Base-by-base conservation (phyloP, 1,140 invertebrate species). In the Phymastichus coffea region DNA sequence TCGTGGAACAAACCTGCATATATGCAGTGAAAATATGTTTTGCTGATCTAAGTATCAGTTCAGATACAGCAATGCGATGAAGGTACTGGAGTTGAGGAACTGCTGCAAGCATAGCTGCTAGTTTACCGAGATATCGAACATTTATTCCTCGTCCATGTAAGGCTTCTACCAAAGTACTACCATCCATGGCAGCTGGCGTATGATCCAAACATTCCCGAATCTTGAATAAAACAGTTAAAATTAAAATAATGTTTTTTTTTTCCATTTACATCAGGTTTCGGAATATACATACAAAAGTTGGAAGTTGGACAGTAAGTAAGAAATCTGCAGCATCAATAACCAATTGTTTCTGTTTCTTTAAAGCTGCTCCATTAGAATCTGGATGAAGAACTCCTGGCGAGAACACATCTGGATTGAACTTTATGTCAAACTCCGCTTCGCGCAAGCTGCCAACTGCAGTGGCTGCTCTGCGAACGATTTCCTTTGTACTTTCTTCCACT, bases 351-450 rank as follows among this genome's bases (percentile, higher is more conserved):
- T 98, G 94, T 71, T 90, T 91, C 48, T 87, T 84, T 54, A 96
- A 80, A 4, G 83, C 81, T 38, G 88, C 81, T 44, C 87, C 86
- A 55, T 85, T 80, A 20, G 84, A 77, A 67, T 91, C 86, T 15
- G 87, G 83, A 82, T 98, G 95, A 51, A 83, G 85, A 33, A 99
- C 95, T 57, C 93, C 93, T 1, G 92, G 90, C 6, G 95, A 98
- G 81, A 92, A 99, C 51, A 98, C 93, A 81, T 99, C 97, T 0
- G 97, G 95, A 81, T 99, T 99, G 78, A 99, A 99, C 47, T 94
- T 86, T 55, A 99, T 92, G 73, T 96, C 94, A 76, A 99, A 98
- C 78, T 98, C 95, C 35, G 86, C 91, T 57, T 95, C 92, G 72
- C 94, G 95, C 2, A 98, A 82, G 3, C 95, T 98, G 1, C 94